These are phyloP conservation scores for Periophthalmus modestus DNA, from an alignment of 2,113 vertebrate species.

Conservation along the genomic window DNA sequence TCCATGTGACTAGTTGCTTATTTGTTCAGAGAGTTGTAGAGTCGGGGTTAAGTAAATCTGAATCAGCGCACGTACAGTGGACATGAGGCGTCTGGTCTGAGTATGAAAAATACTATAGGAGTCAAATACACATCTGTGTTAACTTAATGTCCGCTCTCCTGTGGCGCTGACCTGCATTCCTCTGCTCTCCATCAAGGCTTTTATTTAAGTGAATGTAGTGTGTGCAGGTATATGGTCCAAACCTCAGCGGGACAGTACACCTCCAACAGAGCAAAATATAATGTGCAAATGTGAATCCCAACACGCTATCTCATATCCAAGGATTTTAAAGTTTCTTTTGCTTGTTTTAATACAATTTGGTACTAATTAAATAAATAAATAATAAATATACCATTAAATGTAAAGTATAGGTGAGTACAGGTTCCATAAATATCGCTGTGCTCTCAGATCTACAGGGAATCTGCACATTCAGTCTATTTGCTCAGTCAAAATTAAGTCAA, in stretches of 20 bases:
- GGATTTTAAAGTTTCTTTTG: background rate
- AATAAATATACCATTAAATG: too few species aligned
- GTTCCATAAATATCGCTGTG: background rate
- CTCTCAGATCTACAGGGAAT: background rate
- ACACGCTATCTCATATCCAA: background rate
- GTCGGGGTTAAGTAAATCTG: conserved; percentile 76
- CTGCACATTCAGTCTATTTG: too few species aligned
- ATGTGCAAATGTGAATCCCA: conserved; percentile 4
- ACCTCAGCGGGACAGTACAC: conserved; percentile 33
- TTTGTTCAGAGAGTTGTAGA: conserved; percentile 72
- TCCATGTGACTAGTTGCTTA: conserved; percentile 65
- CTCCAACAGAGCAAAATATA: conserved; percentile 8
- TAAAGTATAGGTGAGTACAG: background rate
- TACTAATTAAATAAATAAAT: background rate
- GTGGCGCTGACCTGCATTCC: conserved; percentile 70
- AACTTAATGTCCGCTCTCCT: conserved; percentile 72
- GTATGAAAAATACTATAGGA: conserved; percentile 76
- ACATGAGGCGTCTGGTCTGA: conserved; percentile 61
- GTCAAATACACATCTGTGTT: conserved; percentile 75
- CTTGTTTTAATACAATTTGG: background rate
- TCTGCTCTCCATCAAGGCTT: conserved; percentile 60
- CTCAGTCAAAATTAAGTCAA: background rate
- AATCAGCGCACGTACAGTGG: conserved; percentile 51
- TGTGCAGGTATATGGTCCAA: conserved; percentile 60
- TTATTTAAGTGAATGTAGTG: conserved; percentile 62